A percentile compares a stretch with the other conserved stretches of the same genome.
Conservation (phyloP, 2,888 invertebrate species). For the Aphrophora alni region DNA sequence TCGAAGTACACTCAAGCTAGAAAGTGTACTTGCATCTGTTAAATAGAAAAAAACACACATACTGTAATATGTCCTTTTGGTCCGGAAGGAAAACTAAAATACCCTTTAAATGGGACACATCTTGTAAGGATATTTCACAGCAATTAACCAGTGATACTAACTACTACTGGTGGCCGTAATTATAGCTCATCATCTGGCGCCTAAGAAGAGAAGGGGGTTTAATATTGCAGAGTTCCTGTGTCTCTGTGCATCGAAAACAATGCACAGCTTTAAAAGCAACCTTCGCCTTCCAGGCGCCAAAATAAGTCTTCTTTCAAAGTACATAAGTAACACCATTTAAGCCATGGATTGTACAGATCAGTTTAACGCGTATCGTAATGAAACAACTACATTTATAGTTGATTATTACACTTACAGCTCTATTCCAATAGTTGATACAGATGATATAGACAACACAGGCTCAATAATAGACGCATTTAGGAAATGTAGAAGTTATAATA, state of each 20-base stretch:
- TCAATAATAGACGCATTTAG: too few relatives aligned
- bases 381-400: too few relatives aligned
- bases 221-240: not conserved
- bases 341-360: too few relatives aligned
- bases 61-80: not conserved
- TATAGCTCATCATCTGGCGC: not conserved
- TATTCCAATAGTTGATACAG: too few relatives aligned
- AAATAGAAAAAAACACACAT: too few relatives aligned
- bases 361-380: too few relatives aligned
- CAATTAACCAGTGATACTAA: not conserved
- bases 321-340: too few relatives aligned
- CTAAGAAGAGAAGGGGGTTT: not conserved
- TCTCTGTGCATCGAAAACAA: not conserved
- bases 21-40: too few relatives aligned
- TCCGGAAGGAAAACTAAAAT: not conserved
- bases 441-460: too few relatives aligned
- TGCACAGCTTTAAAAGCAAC: not conserved
- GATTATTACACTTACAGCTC: too few relatives aligned
- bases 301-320: not conserved
- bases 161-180: not conserved
- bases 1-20: too few relatives aligned
- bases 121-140: conserved; percentile 9
- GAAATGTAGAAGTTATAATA: too few relatives aligned
- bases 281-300: not conserved
- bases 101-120: not conserved